Base-by-base conservation (phyloP, 2,888 invertebrate species). In the Scaptomyza tumidula region DNA sequence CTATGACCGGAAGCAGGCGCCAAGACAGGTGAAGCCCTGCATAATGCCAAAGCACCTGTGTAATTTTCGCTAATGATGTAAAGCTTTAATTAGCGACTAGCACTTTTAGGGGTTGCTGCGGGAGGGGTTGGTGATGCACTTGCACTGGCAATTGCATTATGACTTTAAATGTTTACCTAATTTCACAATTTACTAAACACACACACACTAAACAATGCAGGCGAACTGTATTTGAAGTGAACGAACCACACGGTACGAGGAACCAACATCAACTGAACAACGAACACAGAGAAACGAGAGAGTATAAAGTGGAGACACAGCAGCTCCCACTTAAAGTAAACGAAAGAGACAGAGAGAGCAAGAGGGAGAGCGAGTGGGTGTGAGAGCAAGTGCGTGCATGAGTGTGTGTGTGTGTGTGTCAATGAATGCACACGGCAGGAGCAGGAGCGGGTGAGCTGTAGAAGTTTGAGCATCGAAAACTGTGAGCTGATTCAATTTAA, bases 251-350 rank as follows among this genome's bases (percentile, higher is more conserved):
- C 84, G 73, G 84, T 62, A 73, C 74, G 80, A 88, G 74, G 63
- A 80, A 86, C 86, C 82, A 84, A 88, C 80, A 80, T 83, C 77
- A 86, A 88, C 86, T 89, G 88, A 86, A 70, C 78, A 54, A 45
- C 66, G 62, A 69, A 69, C 45, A 35, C 41, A 29, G 48, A 11
- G 10, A n/a, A 35, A 4, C 50, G 35, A 35, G 45, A 48, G 41
- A 46, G 41, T 10, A 33, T 6, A 48, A 43, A 35, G 29, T 41
- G 54, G 29, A 48, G 49, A 19, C 41, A 49, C 43, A 27, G 35
- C 27, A 50, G 52, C 48, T 61, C 46, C 33, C 71, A 75, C 55
- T 53, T 66, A 64, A 77, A 6, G 70, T 73, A 9, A 39, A 27
- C 31, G 41, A 29, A 29, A 29, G 29, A 7, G 29, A 52, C 44